Conservation (phyloP, 2,113 vertebrate genomes). For the Xiphophorus couchianus region DNA sequence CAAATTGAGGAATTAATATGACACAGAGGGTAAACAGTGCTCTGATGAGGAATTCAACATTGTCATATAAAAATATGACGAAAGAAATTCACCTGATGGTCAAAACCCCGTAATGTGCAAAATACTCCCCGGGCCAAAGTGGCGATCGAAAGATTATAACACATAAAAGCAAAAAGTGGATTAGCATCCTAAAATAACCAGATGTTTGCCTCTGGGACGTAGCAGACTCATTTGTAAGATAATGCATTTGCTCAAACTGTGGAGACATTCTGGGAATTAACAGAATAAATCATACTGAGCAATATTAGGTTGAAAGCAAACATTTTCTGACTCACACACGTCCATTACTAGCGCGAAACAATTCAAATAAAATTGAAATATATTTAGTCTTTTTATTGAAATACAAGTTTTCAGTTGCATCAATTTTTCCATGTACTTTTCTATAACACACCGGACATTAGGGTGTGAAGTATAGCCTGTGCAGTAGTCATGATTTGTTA, state of each 20-base stretch:
- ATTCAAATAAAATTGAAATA: background rate
- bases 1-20: background rate
- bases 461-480: no score
- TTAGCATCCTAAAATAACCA: background rate
- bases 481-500: no score
- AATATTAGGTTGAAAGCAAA: background rate
- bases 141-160: no score
- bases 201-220: background rate
- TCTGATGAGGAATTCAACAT: background rate
- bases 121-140: background rate
- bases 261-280: constrained; percentile 18
- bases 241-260: constrained; percentile 13
- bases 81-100: background rate
- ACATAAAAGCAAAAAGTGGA: background rate
- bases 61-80: background rate
- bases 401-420: no score
- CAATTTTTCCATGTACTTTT: no score
- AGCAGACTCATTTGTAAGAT: background rate
- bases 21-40: background rate
- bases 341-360: constrained; percentile 12
- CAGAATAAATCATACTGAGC: background rate
- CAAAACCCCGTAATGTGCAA: background rate
- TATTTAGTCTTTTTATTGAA: no score
- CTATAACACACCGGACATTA: no score
- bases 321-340: constrained; percentile 27